Evolutionary conservation across 2,113 vertebrate species (phyloP).

Genomic region (Triplophysa dalaica): DNA sequence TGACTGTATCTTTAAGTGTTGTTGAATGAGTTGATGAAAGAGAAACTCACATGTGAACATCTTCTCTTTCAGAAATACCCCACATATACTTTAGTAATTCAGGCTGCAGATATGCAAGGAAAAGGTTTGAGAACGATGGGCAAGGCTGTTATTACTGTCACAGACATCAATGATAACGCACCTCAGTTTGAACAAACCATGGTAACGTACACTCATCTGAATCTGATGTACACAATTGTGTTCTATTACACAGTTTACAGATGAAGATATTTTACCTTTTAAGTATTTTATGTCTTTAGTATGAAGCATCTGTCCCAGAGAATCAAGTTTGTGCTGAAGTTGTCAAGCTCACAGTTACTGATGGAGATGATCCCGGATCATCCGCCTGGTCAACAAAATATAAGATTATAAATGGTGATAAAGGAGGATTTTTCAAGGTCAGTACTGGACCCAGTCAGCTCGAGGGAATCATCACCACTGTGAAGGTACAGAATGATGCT

Average conservation of each 20-base stretch:
- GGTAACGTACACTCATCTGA: conserved; percentile 67
- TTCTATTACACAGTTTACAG: too few species aligned
- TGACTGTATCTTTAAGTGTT: neutral
- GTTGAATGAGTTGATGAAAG: neutral
- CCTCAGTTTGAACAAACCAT: conserved; percentile 67
- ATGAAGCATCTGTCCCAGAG: conserved; percentile 69
- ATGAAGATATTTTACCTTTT: neutral
- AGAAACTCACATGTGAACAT: neutral
- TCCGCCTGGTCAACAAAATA: conserved; percentile 66
- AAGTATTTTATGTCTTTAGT: conserved; percentile 67
- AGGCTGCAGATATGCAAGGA: conserved; percentile 74
- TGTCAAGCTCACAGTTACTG: conserved; percentile 71
- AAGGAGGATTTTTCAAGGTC: conserved; percentile 55
- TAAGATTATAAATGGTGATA: conserved; percentile 67
- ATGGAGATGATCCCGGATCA: conserved; percentile 71
- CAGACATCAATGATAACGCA: conserved; percentile 78
- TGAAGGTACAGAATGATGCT: conserved; percentile 54
- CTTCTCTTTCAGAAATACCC: conserved; percentile 41
- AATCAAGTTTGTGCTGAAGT: conserved; percentile 66
- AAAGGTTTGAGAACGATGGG: conserved; percentile 52
- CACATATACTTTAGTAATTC: conserved; percentile 72
- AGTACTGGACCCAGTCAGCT: conserved; percentile 71
- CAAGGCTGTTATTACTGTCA: conserved; percentile 72
- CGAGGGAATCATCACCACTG: conserved; percentile 70
- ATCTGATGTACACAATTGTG: too few species aligned